Conservation (phyloP, 2,888 invertebrate genomes). For the Vanessa cardui region DNA sequence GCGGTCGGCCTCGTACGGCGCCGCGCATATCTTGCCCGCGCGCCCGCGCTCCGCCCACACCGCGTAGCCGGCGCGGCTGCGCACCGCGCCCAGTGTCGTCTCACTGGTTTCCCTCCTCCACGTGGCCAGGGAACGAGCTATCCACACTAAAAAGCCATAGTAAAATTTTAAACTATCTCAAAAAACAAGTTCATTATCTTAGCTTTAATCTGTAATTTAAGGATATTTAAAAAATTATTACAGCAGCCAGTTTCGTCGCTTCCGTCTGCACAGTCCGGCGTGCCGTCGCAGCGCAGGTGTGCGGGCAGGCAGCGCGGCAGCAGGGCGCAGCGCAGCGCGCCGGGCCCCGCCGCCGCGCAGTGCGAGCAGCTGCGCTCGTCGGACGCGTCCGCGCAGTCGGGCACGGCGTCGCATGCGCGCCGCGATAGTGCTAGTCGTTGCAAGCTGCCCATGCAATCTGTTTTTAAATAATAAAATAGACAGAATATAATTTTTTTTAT, state of each 20-base stretch:
- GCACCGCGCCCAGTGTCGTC: constrained; percentile 87
- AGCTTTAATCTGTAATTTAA: too few relatives aligned
- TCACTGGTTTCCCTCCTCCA: constrained; percentile 84
- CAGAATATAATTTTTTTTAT: neutral
- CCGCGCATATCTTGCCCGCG: constrained; percentile 91
- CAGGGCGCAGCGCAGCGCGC: constrained; percentile 89
- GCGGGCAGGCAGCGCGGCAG: constrained; percentile 88
- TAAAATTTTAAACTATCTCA: too few relatives aligned
- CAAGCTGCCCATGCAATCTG: constrained; percentile 89
- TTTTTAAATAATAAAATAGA: neutral
- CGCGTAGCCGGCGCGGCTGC: constrained; percentile 90
- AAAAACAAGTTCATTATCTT: too few relatives aligned
- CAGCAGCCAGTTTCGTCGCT: constrained; percentile 93
- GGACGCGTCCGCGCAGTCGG: constrained; percentile 92
- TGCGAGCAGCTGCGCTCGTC: constrained; percentile 92
- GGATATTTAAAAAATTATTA: constrained; percentile 75
- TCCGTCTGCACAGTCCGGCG: constrained; percentile 92
- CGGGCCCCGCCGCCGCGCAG: constrained; percentile 85
- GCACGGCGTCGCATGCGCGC: constrained; percentile 92
- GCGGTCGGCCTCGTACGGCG: constrained; percentile 86
- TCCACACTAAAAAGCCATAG: constrained; percentile 82
- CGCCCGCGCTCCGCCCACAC: constrained; percentile 92
- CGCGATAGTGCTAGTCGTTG: constrained; percentile 89
- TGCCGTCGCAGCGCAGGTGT: constrained; percentile 90
- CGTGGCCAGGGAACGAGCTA: constrained; percentile 87